Evolutionary conservation across 2,888 invertebrate genomes (phyloP).

Genomic region (Agapetus fuscipes): DNA sequence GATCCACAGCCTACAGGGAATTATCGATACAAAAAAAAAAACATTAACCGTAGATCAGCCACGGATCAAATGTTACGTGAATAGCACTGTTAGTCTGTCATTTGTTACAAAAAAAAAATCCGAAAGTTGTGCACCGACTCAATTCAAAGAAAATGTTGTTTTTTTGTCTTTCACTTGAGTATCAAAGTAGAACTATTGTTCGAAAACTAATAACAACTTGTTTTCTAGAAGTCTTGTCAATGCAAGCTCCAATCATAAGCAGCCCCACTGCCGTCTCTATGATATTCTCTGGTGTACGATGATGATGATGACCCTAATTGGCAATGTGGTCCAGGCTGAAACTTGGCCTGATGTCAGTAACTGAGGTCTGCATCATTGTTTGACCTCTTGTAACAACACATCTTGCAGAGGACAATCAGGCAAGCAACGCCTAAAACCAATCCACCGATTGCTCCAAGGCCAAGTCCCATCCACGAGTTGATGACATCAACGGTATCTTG

Average conservation of each 20-base stretch:
- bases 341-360: slow-evolving; percentile 50
- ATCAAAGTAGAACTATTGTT: no score
- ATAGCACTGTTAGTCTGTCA: no score
- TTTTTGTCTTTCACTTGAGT: no score
- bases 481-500: slow-evolving; percentile 38
- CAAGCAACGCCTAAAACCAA: slow-evolving; percentile 46
- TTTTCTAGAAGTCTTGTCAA: slow-evolving; percentile 37
- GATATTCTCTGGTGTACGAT: slow-evolving; percentile 19
- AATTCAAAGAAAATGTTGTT: no score
- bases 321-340: slow-evolving; percentile 29
- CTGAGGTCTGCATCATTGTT: slow-evolving; percentile 52
- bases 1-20: no score
- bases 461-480: slow-evolving; percentile 53
- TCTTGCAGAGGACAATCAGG: slow-evolving; percentile 48
- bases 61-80: no score
- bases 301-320: slow-evolving; percentile 18
- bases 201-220: no score
- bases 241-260: slow-evolving; percentile 43
- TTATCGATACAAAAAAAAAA: no score
- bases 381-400: slow-evolving; percentile 50
- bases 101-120: no score
- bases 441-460: slow-evolving; percentile 51
- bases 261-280: slow-evolving; percentile 35
- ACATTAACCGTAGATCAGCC: no score
- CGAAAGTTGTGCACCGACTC: no score